Conservation (phyloP, 2,797 vertebrate genomes). For the Hoplostethus mediterraneus region DNA sequence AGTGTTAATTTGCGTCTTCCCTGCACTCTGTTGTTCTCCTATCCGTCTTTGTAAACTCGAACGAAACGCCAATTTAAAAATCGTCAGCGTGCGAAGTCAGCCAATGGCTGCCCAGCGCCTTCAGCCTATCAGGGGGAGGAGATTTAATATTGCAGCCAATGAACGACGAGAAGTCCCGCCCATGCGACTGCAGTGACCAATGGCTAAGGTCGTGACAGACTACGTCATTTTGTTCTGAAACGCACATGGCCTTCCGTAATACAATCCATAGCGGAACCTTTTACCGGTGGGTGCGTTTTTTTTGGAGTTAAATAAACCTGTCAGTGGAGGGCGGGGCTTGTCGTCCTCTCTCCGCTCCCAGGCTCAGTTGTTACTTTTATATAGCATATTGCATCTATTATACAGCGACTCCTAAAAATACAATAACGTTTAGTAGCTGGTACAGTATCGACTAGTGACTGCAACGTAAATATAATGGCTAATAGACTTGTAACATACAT, state of each 20-base stretch:
- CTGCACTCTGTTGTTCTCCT: neutral
- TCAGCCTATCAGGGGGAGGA: conserved; percentile 71
- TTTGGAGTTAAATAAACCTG: too few species aligned
- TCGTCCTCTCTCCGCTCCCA: too few species aligned
- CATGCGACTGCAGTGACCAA: conserved; percentile 38
- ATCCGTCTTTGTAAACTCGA: neutral
- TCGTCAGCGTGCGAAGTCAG: conserved; percentile 27
- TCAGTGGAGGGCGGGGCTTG: too few species aligned
- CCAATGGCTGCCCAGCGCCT: conserved; percentile 56
- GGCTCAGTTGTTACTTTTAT: too few species aligned
- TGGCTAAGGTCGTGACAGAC: accelerated
- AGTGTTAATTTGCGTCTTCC: neutral
- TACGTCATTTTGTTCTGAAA: conserved; percentile 27
- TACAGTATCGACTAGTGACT: too few species aligned
- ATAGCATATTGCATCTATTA: too few species aligned
- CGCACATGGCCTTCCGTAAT: neutral
- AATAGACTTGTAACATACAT: too few species aligned
- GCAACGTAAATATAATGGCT: too few species aligned
- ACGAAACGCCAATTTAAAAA: conserved; percentile 74
- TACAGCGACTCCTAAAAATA: too few species aligned
- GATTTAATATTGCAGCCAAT: conserved; percentile 80
- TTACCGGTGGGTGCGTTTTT: too few species aligned
- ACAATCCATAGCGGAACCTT: too few species aligned
- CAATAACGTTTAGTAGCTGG: too few species aligned
- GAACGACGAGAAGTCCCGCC: neutral